Conservation (phyloP, 2,888 invertebrate species). For the Cephus rjabovi region DNA sequence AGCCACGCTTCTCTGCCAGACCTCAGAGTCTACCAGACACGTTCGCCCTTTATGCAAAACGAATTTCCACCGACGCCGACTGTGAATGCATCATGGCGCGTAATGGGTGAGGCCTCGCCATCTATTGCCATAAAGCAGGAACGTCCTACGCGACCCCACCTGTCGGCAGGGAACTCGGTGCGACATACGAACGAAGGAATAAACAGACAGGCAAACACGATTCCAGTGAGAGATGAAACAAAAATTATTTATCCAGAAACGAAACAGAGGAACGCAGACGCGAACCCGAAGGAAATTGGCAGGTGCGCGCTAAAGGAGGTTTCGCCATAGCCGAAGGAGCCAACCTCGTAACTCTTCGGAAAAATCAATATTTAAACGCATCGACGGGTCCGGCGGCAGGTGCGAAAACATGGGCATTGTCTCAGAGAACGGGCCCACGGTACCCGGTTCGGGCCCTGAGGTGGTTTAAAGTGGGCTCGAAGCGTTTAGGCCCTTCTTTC, state of each 20-base stretch:
- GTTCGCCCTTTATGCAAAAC: conserved; percentile 42
- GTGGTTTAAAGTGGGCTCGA: not conserved
- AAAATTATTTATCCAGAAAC: too few species aligned
- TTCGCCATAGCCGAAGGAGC: too few species aligned
- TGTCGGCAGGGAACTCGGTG: conserved; percentile 47
- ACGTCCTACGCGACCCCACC: conserved; percentile 64
- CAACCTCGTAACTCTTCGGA: not conserved
- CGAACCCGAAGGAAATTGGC: conserved; percentile 32
- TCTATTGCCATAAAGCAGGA: conserved; percentile 58
- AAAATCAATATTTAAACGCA: conserved; percentile 47
- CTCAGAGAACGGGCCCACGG: conserved; percentile 25
- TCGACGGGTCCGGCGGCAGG: conserved; percentile 42
- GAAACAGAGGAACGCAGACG: too few species aligned
- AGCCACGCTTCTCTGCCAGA: too few species aligned
- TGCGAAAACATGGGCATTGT: conserved; percentile 47
- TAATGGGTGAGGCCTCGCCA: conserved; percentile 59
- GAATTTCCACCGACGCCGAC: conserved; percentile 25
- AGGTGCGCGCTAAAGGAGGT: conserved; percentile 31
- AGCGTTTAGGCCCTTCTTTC: not conserved
- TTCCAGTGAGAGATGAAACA: too few species aligned
- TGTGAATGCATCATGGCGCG: conserved; percentile 51
- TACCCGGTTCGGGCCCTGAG: conserved; percentile 2
- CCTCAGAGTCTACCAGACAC: not conserved
- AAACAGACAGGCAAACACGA: not conserved
- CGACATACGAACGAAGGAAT: not conserved